A percentile compares a stretch with the other conserved stretches of the same genome.
Conservation (phyloP, 1,140 invertebrate species). For the Samia ricini region DNA sequence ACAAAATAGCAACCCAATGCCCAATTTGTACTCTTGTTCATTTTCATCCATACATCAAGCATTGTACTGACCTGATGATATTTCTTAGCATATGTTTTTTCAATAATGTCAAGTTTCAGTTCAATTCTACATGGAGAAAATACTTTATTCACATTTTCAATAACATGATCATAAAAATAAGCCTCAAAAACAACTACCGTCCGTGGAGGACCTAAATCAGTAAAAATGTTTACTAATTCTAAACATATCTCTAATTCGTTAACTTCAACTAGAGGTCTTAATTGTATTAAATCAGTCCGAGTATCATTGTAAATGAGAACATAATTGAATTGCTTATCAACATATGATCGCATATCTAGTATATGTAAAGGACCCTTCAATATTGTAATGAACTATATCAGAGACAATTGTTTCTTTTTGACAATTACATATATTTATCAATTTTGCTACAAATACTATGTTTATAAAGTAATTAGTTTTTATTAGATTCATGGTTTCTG, state of each 20-base stretch:
- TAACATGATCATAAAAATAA: background rate
- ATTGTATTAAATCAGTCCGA: background rate
- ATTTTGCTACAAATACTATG: background rate
- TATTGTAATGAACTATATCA: background rate
- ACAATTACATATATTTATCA: background rate
- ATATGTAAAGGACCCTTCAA: background rate
- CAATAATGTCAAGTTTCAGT: background rate
- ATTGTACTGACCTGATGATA: background rate
- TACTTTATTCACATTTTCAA: background rate
- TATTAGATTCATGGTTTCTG: conserved; percentile 2
- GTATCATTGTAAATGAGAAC: background rate
- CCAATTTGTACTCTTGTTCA: background rate
- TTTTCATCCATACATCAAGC: background rate
- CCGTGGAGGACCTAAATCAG: conserved; percentile 1
- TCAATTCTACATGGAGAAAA: background rate
- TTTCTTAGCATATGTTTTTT: background rate
- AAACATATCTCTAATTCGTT: background rate
- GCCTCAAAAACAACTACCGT: background rate
- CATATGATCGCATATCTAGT: background rate
- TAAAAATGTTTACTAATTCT: conserved; percentile 7
- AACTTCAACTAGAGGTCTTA: background rate
- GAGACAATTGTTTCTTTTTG: background rate
- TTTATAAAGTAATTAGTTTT: background rate
- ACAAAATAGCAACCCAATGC: conserved; percentile 1
- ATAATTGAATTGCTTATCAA: background rate